phyloP scores from a whole-genome alignment of 2,113 vertebrate species.

The Neodontobutis hainanensis region DNA sequence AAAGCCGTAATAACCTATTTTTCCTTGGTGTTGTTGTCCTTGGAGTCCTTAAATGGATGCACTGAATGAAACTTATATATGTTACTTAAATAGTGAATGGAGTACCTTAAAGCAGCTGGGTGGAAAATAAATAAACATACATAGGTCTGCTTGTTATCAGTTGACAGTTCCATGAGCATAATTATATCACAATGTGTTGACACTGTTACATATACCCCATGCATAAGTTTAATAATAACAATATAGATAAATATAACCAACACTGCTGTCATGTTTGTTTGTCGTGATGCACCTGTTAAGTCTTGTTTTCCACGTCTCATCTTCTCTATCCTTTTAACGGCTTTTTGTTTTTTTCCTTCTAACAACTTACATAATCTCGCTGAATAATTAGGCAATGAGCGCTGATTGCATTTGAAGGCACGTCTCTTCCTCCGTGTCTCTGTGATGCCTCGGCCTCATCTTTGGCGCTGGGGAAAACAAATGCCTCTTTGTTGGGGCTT shows the following conservation, averaged over 20 bases:
- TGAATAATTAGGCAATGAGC: conserved; percentile 9
- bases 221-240: not conserved
- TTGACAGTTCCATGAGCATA: too few species aligned
- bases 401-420: conserved; percentile 1
- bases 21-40: too few species aligned
- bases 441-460: not conserved
- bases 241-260: not conserved
- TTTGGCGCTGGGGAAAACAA: conserved; percentile 20
- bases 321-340: not conserved
- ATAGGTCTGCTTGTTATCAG: not conserved
- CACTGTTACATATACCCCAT: not conserved
- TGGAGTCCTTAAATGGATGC: too few species aligned
- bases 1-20: too few species aligned
- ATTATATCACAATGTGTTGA: not conserved
- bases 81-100: too few species aligned
- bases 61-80: too few species aligned
- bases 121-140: not conserved
- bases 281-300: not conserved
- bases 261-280: not conserved
- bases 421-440: conserved; percentile 8
- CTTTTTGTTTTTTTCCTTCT: conserved; percentile 15
- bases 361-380: not conserved
- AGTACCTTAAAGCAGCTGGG: too few species aligned
- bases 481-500: not conserved
- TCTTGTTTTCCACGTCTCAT: not conserved